A percentile compares a stretch with the other conserved stretches of the same genome.
phyloP scores from a whole-genome alignment of 2,888 invertebrate species.

The Mesochorus sp. region DNA sequence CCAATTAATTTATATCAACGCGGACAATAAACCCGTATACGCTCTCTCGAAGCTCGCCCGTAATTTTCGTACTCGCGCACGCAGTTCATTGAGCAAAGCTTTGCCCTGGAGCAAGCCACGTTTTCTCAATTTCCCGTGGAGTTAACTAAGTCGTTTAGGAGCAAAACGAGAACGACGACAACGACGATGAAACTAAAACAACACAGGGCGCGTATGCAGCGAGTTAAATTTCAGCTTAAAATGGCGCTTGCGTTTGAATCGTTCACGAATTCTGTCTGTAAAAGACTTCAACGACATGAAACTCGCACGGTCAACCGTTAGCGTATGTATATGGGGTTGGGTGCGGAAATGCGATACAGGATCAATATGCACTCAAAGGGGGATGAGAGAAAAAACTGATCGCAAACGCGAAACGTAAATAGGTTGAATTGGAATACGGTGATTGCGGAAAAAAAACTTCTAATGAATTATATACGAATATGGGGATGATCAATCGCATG shows the following conservation, averaged over 20 bases:
- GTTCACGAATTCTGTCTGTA: constrained; percentile 1
- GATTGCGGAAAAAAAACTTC: constrained; percentile 30
- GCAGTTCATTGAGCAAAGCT: not conserved
- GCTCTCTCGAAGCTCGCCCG: not conserved
- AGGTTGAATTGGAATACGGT: constrained; percentile 30
- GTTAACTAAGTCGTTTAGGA: constrained; percentile 17
- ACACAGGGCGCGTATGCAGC: not conserved
- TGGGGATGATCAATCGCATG: constrained; percentile 4
- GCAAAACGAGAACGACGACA: constrained; percentile 15
- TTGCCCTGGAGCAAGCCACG: constrained; percentile 17
- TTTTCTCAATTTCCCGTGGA: constrained; percentile 30
- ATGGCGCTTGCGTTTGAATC: not conserved
- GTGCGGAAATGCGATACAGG: not conserved
- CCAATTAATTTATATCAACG: constrained; percentile 49
- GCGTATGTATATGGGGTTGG: not conserved
- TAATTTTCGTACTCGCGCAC: constrained; percentile 23
- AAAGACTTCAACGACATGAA: not conserved
- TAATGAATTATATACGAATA: constrained; percentile 7
- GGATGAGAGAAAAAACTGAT: not conserved
- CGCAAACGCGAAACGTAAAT: not conserved
- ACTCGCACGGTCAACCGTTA: not conserved
- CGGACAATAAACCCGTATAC: constrained; percentile 5
- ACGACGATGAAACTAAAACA: constrained; percentile 9
- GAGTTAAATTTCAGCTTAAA: constrained; percentile 9
- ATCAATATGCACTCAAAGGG: not conserved